A percentile compares a stretch with the other conserved stretches of the same genome.
Evolutionary conservation across 2,888 invertebrate genomes (phyloP).

Genomic region (Aphidoletes aphidimyza): DNA sequence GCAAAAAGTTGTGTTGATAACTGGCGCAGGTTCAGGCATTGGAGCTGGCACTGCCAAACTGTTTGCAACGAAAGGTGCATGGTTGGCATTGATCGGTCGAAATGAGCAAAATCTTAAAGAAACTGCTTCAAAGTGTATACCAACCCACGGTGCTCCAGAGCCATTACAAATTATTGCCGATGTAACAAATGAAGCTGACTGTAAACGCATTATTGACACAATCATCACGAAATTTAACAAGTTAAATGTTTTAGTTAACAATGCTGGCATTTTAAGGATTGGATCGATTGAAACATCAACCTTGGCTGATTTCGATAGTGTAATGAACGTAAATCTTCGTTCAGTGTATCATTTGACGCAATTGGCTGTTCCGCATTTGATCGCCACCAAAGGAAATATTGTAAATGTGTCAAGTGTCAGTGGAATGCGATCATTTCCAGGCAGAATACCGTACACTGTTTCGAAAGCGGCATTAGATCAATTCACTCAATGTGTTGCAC

Average conservation of each 20-base stretch:
- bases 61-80: conserved; percentile 74
- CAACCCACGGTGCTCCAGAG: conserved; percentile 64
- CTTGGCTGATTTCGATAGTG: conserved; percentile 83
- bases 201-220: conserved; percentile 73
- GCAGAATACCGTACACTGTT: conserved; percentile 75
- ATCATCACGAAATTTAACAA: conserved; percentile 75
- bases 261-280: conserved; percentile 80
- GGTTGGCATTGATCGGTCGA: conserved; percentile 74
- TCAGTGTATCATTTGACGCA: conserved; percentile 80
- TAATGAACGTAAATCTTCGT: conserved; percentile 88
- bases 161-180: conserved; percentile 73
- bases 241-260: conserved; percentile 84
- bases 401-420: conserved; percentile 91
- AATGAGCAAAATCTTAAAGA: conserved; percentile 75
- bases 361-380: conserved; percentile 83
- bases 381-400: conserved; percentile 81
- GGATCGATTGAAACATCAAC: conserved; percentile 84
- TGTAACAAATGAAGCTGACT: conserved; percentile 75
- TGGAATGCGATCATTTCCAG: conserved; percentile 74
- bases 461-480: conserved; percentile 80
- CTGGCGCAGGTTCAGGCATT: conserved; percentile 82
- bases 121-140: conserved; percentile 70
- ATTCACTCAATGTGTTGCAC: conserved; percentile 75
- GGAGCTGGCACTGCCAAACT: conserved; percentile 77
- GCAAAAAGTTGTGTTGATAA: conserved; percentile 71